Base-by-base conservation (phyloP, 2,113 vertebrate genomes). In the Microcebus murinus region DNA sequence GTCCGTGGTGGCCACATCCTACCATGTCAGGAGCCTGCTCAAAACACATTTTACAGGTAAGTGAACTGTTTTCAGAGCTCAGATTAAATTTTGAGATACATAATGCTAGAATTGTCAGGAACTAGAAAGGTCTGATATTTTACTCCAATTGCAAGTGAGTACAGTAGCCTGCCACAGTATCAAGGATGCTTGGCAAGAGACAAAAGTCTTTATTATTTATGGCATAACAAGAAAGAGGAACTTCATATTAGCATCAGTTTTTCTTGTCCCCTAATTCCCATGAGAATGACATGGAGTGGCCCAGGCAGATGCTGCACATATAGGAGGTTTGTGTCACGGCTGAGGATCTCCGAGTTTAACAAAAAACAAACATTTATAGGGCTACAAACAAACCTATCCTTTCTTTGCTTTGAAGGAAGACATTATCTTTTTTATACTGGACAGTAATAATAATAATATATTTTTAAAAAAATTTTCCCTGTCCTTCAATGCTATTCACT, bases 1-100 rank as follows among this genome's bases (percentile, higher is more conserved):
- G 90, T 99, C 11, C 98, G 98, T 73, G 98, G 98, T 31, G 99
- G 99, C 27, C 92, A 98, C 77, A 98, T 99, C 59, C 95, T 99
- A n/a, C 99, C 99, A 13, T 99, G 98, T 95, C 98, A 99, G 95
- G 96, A 98, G 25, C 98, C 98, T 29, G 98, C 50, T 59, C 91
- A n/a, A 27, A 99, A 97, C 93, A 99, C 99, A 68, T 29, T 92
- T 94, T 29, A 45, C 21, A 98, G 98, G 98, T 98, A 71, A 91
- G 48, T 13, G 4, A 77, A 87, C 0, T 68, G 9, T 25, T 86
- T 81, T 36, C 9, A 65, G 27, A 36, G 17, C 25, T 55, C 21
- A 89, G 9, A 34, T 87, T 87, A 70, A 23, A 36, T 74, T 82
- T 52, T 70, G 14, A 68, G 14, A 36, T n/a, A 27, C 7, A 39